These are phyloP conservation scores for Sphyrna mokarran DNA, from an alignment of 2,113 vertebrate genomes.

Conservation along the genomic window DNA sequence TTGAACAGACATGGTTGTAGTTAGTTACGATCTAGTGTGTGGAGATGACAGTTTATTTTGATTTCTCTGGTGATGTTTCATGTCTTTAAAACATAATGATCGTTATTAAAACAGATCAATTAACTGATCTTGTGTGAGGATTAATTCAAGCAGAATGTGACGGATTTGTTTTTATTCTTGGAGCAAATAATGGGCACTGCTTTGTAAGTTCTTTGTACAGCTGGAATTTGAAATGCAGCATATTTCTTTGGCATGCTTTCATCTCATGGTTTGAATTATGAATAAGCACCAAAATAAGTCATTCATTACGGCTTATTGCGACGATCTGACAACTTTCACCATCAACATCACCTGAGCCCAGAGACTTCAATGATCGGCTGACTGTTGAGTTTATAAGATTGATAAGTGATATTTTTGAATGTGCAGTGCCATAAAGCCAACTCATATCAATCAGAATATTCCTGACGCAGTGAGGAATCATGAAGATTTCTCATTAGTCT, in stretches of 20 bases:
- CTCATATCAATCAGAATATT: background rate
- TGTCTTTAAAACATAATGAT: slow-evolving; percentile 7
- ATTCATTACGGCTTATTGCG: background rate
- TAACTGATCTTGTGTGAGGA: background rate
- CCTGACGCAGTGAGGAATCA: background rate
- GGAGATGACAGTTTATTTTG: background rate
- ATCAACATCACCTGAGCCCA: background rate
- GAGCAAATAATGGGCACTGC: background rate
- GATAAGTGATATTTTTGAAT: background rate
- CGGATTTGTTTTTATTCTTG: background rate
- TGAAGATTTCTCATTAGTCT: background rate
- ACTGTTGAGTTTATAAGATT: background rate
- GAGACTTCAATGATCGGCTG: background rate
- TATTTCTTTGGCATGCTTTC: background rate
- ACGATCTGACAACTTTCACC: background rate
- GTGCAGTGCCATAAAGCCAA: background rate
- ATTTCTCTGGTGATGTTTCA: background rate
- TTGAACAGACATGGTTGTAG: background rate
- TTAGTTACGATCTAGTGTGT: background rate
- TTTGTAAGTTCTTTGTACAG: background rate
- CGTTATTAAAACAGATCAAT: background rate
- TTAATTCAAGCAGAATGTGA: background rate
- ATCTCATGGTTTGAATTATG: background rate
- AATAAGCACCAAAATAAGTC: background rate
- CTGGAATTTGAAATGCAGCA: background rate